Evolutionary conservation across 2,888 invertebrate species (phyloP).

Genomic region (Lydus trimaculatus): DNA sequence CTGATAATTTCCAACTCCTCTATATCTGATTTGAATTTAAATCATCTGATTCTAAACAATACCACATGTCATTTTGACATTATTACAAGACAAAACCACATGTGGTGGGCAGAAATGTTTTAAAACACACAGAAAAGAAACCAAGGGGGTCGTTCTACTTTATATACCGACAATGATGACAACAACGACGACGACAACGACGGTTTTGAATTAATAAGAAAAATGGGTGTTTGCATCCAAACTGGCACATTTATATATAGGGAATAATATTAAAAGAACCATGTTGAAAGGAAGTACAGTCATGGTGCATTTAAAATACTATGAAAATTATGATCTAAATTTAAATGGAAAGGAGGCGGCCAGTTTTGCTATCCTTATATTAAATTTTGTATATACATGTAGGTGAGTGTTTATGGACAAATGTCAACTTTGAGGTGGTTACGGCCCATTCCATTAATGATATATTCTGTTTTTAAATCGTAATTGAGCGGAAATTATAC

Average conservation of each 20-base stretch:
- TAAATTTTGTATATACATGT: conserved; percentile 8
- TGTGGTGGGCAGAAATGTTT: conserved; percentile 32
- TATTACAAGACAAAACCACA: conserved; percentile 28
- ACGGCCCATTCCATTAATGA: conserved; percentile 24
- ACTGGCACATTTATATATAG: conserved; percentile 40
- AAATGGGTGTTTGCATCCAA: conserved; percentile 51
- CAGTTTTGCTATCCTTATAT: conserved; percentile 27
- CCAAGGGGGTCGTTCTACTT: conserved; percentile 5
- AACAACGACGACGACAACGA: conserved; percentile 11
- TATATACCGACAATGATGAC: conserved; percentile 11
- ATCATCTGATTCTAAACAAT: conserved; percentile 29
- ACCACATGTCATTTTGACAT: conserved; percentile 30
- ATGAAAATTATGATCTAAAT: conserved; percentile 48
- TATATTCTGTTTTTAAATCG: conserved; percentile 13
- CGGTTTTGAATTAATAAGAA: conserved; percentile 56
- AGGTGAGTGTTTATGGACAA: conserved; percentile 34
- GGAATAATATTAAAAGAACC: conserved; percentile 10
- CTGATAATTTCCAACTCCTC: neutral
- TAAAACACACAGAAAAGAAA: conserved; percentile 15
- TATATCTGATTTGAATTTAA: conserved; percentile 8
- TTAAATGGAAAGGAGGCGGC: conserved; percentile 40
- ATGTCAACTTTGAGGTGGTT: conserved; percentile 26
- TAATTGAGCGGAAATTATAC: conserved; percentile 26
- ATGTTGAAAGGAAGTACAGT: conserved; percentile 49
- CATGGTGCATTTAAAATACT: conserved; percentile 50